These are phyloP conservation scores for Chunga burmeisteri DNA, from an alignment of 2,113 vertebrate genomes.

Conservation along the genomic window DNA sequence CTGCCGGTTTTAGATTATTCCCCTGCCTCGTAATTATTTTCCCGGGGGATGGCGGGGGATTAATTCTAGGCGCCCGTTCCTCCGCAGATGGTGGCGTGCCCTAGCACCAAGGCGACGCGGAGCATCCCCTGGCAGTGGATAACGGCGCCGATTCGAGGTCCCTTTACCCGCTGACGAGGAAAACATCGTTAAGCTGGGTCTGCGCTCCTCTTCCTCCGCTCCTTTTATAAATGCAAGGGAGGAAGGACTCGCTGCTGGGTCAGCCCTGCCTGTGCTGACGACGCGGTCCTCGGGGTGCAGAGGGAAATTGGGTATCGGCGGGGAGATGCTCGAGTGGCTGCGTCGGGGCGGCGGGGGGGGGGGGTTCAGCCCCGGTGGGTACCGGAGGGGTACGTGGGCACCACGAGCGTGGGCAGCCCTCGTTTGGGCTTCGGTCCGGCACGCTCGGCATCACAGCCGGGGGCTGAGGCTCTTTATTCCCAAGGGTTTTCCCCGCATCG, in stretches of 20 bases:
- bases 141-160: background rate
- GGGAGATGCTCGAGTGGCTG: background rate
- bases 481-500: accelerated
- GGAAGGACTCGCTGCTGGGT: background rate
- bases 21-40: background rate
- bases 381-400: background rate
- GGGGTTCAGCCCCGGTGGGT: background rate
- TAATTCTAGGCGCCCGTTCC: background rate
- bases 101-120: background rate
- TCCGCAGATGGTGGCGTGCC: background rate
- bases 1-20: background rate
- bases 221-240: accelerated
- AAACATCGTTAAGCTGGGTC: background rate
- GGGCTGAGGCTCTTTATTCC: background rate
- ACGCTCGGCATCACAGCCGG: accelerated
- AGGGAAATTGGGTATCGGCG: accelerated
- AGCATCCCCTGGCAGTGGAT: background rate
- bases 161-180: background rate
- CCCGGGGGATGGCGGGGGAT: background rate
- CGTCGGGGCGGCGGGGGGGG: accelerated
- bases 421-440: background rate
- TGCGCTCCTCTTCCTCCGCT: background rate
- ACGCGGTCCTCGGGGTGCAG: accelerated
- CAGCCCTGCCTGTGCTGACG: accelerated
- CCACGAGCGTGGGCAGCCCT: background rate